A percentile compares a stretch with the other conserved stretches of the same genome.
These are phyloP conservation scores for Helicoverpa zea DNA, from an alignment of 1,140 invertebrate genomes.

Conservation along the genomic window DNA sequence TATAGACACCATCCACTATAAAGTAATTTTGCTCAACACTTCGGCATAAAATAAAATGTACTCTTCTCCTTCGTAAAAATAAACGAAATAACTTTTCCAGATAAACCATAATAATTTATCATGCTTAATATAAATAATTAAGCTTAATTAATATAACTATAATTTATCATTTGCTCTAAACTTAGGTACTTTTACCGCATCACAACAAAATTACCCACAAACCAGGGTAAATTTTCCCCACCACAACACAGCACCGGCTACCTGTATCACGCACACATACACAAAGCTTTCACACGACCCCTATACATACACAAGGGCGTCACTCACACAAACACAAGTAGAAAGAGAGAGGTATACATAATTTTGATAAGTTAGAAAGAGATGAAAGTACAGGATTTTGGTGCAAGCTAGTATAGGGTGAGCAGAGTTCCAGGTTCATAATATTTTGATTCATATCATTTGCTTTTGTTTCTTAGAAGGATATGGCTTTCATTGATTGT, in stretches of 20 bases:
- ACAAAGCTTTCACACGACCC: slow-evolving; percentile 37
- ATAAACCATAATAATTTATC: no score
- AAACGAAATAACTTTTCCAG: no score
- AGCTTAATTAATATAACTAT: no score
- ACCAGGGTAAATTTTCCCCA: slow-evolving; percentile 5
- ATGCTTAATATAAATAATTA: no score
- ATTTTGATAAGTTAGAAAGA: background rate
- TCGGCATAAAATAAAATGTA: no score
- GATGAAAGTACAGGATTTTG: slow-evolving; percentile 27
- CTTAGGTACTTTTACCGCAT: background rate
- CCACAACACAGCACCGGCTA: slow-evolving; percentile 24
- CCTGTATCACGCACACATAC: slow-evolving; percentile 41
- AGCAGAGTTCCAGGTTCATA: slow-evolving; percentile 2
- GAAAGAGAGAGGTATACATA: slow-evolving; percentile 17
- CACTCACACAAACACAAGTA: slow-evolving; percentile 32
- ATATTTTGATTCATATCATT: slow-evolving; percentile 6
- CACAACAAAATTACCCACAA: slow-evolving; percentile 23
- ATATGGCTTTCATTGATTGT: background rate
- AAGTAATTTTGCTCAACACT: no score
- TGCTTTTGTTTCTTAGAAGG: background rate
- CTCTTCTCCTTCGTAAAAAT: no score
- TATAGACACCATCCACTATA: no score
- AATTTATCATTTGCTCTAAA: no score
- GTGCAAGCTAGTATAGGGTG: background rate
- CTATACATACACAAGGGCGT: slow-evolving; percentile 32